These are phyloP conservation scores for Temnothorax rugatulus DNA, from an alignment of 2,888 invertebrate species.

Conservation along the genomic window DNA sequence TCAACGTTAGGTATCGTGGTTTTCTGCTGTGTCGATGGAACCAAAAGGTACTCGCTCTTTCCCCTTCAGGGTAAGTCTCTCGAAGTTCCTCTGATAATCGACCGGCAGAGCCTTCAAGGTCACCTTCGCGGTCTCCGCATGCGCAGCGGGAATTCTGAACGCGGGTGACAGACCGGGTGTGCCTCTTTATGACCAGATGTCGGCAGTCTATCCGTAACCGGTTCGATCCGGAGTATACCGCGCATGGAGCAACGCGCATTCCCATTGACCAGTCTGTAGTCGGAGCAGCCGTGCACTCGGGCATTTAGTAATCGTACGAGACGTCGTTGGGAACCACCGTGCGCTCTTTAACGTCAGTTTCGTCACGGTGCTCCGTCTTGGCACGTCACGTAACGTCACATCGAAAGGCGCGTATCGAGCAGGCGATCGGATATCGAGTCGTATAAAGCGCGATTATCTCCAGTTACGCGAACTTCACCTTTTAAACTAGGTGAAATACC, in stretches of 20 bases:
- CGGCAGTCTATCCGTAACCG: conserved; percentile 78
- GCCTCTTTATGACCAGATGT: conserved; percentile 77
- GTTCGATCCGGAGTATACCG: conserved; percentile 78
- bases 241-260: conserved; percentile 83
- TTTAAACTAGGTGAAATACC: neutral
- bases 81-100: conserved; percentile 11
- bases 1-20: conserved; percentile 24
- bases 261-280: conserved; percentile 82
- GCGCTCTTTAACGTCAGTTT: conserved; percentile 64
- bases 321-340: conserved; percentile 78
- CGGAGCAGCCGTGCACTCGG: conserved; percentile 68
- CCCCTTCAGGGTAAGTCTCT: neutral
- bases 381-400: conserved; percentile 57
- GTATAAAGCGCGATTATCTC: neutral
- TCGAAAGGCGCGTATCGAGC: conserved; percentile 15
- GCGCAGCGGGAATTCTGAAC: conserved; percentile 7
- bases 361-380: conserved; percentile 65
- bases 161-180: neutral
- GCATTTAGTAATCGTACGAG: conserved; percentile 83
- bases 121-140: neutral
- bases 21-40: conserved; percentile 48
- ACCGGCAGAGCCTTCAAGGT: conserved; percentile 18
- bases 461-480: neutral
- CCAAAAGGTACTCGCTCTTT: neutral
- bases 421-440: neutral